These are phyloP conservation scores for Aphodius sticticus DNA, from an alignment of 2,888 invertebrate genomes.

Conservation along the genomic window DNA sequence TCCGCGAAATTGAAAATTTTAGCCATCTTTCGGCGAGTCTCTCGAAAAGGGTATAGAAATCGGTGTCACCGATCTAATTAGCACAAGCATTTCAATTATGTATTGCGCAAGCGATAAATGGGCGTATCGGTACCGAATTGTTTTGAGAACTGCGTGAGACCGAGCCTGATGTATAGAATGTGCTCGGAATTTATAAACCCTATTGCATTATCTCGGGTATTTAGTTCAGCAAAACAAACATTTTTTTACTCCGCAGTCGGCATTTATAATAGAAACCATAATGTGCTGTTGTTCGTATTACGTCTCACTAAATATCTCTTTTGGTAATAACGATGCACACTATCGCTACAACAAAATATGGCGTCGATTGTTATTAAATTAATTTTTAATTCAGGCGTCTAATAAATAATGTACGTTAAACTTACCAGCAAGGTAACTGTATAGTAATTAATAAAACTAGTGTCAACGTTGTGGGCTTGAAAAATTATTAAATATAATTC, in stretches of 20 bases:
- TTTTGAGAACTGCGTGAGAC: constrained; percentile 7
- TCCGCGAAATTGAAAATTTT: not conserved
- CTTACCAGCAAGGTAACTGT: too few relatives aligned
- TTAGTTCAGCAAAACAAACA: not conserved
- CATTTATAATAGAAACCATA: not conserved
- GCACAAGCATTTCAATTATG: constrained; percentile 12
- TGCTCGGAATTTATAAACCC: not conserved
- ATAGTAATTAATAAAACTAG: too few relatives aligned
- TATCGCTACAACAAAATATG: too few relatives aligned
- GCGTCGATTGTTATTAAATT: too few relatives aligned
- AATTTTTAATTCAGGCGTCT: too few relatives aligned
- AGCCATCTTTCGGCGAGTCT: not conserved
- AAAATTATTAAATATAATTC: too few relatives aligned
- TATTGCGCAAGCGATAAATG: constrained; percentile 6
- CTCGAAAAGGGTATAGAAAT: not conserved
- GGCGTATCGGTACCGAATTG: constrained; percentile 9
- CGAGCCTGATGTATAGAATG: not conserved
- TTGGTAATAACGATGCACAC: too few relatives aligned
- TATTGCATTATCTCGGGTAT: not conserved
- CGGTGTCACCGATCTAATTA: not conserved
- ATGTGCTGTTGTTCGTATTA: too few relatives aligned
- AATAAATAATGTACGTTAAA: too few relatives aligned
- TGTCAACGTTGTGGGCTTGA: too few relatives aligned
- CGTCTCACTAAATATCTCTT: too few relatives aligned
- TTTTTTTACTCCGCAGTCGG: not conserved